These are phyloP conservation scores for Xanthorhoe designata DNA, from an alignment of 2,888 invertebrate genomes.

Conservation along the genomic window DNA sequence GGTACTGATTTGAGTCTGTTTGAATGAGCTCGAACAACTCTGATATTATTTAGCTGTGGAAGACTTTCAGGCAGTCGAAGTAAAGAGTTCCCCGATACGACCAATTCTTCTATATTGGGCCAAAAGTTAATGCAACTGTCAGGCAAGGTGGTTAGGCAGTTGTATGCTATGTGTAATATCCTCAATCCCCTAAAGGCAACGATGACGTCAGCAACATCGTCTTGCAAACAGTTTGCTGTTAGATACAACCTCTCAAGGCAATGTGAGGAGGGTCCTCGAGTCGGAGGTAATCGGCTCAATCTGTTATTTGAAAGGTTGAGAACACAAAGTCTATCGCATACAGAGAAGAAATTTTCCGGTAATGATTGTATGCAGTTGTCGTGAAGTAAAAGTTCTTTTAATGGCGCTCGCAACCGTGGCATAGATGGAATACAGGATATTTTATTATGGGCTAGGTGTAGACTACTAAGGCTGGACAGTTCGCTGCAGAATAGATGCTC, in stretches of 20 bases:
- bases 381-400: conserved; percentile 90
- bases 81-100: conserved; percentile 93
- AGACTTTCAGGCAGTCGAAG: conserved; percentile 91
- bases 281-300: conserved; percentile 88
- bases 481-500: conserved; percentile 91
- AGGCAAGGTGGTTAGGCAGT: conserved; percentile 90
- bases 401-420: conserved; percentile 86
- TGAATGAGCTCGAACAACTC: conserved; percentile 92
- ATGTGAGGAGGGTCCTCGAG: conserved; percentile 86
- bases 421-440: conserved; percentile 90
- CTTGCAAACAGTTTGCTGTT: conserved; percentile 91
- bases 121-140: conserved; percentile 91
- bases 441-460: conserved; percentile 92
- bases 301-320: conserved; percentile 93
- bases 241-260: conserved; percentile 88
- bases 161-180: conserved; percentile 92
- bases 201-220: conserved; percentile 88
- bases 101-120: conserved; percentile 92
- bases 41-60: conserved; percentile 88
- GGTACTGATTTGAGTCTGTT: conserved; percentile 92
- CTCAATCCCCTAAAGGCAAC: conserved; percentile 88
- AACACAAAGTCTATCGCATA: conserved; percentile 87
- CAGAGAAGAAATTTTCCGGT: conserved; percentile 91
- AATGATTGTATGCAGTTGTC: conserved; percentile 91
- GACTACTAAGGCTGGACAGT: conserved; percentile 89